Conservation (phyloP, 2,113 vertebrate genomes). For the Chlorocebus sabaeus region DNA sequence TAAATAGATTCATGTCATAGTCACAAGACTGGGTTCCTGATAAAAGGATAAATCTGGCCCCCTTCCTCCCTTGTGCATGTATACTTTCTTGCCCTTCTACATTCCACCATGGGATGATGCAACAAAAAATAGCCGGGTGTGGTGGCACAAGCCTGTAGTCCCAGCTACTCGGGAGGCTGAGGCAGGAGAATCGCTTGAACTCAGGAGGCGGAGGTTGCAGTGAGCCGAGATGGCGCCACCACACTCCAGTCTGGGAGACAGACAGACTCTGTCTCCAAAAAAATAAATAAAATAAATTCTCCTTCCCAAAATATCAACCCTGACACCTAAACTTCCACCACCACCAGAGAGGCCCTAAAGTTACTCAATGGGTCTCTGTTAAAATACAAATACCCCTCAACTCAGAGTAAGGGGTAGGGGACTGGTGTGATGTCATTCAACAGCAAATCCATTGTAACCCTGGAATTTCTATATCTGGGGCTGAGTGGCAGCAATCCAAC, state of each 20-base stretch:
- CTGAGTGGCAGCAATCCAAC: neutral
- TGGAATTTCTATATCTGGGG: neutral
- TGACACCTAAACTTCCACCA: constrained; percentile 26
- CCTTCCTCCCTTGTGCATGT: neutral
- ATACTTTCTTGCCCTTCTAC: neutral
- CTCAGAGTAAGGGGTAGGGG: neutral
- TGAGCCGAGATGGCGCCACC: too few species aligned
- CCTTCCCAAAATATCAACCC: constrained; percentile 5
- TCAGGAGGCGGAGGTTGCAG: too few species aligned
- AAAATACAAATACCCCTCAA: neutral
- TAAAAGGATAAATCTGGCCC: neutral
- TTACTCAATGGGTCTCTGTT: neutral
- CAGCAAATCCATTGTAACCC: neutral
- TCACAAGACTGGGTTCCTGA: neutral
- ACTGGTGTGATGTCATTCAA: neutral
- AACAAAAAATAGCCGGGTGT: too few species aligned
- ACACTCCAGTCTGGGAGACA: too few species aligned
- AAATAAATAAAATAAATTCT: neutral
- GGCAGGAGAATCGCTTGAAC: too few species aligned
- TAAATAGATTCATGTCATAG: neutral
- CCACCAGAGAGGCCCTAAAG: neutral
- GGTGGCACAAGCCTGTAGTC: too few species aligned
- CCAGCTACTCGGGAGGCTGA: too few species aligned
- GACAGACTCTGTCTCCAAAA: too few species aligned
- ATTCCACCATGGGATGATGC: neutral